Base-by-base conservation (phyloP, 2,113 vertebrate species). In the Etia nguti region DNA sequence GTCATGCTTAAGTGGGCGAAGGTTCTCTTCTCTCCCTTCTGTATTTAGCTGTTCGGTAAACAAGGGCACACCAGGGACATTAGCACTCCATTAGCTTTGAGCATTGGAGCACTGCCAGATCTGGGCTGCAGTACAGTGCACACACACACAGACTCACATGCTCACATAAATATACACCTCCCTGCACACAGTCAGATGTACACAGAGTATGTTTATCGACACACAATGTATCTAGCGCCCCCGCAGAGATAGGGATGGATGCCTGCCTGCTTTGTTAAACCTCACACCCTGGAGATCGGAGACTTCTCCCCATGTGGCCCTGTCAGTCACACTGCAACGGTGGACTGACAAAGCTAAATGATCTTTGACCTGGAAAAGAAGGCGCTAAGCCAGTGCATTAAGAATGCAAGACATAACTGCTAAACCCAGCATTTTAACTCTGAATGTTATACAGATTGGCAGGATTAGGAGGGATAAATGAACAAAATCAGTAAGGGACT, bases 1-100 rank as follows among this genome's bases (percentile, higher is more conserved):
- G 85, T 84, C 79, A 86, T 57, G 18, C 75, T 89, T 86, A 85
- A 92, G 84, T 81, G 82, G 87, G 73, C 6, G 15, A 80, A 81
- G 81, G 46, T 77, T 87, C 79, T 88, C 79, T 48, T 79, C 86
- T 80, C 54, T 55, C 86, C 80, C 80, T 94, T 80, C 88, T 81
- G 60, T 82, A 86, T 93, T 91, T 87, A 93, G 89, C 83, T 85
- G 77, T 75, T 81, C 82, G 83, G 88, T 87, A 92, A 93, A 95
- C 91, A 93, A 87, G 70, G n/a, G 82, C 86, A 91, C 88, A 84
- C 59, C 57, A 68, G 90, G 80, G 89, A 89, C 91, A 89, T 93
- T 89, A 91, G 60, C 83, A 48, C 89, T 82, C 90, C 79, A 92
- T 91, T 89, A 92, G 80, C 70, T 70, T 79, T 62, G 83, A 88